Evolutionary conservation across 1,140 invertebrate species (phyloP), one percentile per base, ranked within the genome.

Genomic region (Solenopsis invicta): DNA sequence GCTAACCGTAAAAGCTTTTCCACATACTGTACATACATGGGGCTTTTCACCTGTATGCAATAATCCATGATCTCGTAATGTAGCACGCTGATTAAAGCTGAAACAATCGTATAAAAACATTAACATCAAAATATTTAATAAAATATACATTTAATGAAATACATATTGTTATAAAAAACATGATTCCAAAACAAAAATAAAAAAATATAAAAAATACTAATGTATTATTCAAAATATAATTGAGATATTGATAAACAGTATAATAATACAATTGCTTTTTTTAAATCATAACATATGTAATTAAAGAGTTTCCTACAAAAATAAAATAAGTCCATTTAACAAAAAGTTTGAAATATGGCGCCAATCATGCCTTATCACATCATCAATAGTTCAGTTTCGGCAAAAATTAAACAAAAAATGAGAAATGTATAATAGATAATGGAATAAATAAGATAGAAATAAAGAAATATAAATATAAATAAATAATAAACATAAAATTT

Each of bases 11-110:
- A 95, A 95, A 0, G 94, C 93, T 18, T 93, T 82, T 12, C 96
- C 95, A 82, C 96, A 96, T 16, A 94, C 92, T 37, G 91, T 94
- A 85, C 96, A 96, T 24, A 95, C 92, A 37, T 96, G 95, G 0
- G 96, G 95, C 54, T 96, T 96, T 67, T 96, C 96, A 0, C 96
- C 96, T 0, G 95, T 96, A 48, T 96, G 96, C 0, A 96, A 86
- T 18, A 96, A 85, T 69, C 92, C 93, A 75, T 96, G 96, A 87
- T 96, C 95, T 67, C 89, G 91, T 6, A 96, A 77, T 0, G 94
- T 95, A 0, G 94, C 93, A 34, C 93, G 91, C 37, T 95, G 94
- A 87, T 95, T 96, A 48, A 96, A 84, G 2, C 80, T 84, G n/a
- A 6, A 61, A 84, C 16, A 56, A 69, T 71, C 1, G 8, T 9